Conservation (phyloP, 2,113 vertebrate genomes). For the Macheiramphus alcinus region DNA sequence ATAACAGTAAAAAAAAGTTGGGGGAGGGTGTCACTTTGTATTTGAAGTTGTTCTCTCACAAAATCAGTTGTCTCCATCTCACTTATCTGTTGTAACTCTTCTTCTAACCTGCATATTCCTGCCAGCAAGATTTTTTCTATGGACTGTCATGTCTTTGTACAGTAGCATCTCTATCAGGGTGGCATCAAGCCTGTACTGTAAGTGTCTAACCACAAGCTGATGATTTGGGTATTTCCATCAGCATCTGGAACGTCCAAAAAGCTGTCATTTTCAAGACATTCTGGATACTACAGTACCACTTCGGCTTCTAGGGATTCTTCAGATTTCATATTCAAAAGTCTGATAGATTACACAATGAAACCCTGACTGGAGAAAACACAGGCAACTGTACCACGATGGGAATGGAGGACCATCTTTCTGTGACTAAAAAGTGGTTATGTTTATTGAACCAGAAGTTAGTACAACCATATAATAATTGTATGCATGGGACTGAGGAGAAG, state of each 20-base stretch:
- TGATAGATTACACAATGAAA: not conserved
- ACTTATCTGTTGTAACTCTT: not conserved
- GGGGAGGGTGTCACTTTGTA: not conserved
- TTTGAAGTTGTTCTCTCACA: not conserved
- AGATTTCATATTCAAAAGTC: not conserved
- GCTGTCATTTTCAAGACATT: not conserved
- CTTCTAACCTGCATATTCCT: not conserved
- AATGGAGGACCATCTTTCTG: not conserved
- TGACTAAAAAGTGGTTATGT: not conserved
- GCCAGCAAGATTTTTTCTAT: not conserved
- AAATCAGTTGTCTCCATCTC: not conserved
- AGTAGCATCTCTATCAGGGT: not conserved
- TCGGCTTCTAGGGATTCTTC: not conserved
- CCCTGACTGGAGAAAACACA: not conserved
- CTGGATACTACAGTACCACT: not conserved
- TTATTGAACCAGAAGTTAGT: not conserved
- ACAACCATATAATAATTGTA: not conserved
- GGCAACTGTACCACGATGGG: not conserved
- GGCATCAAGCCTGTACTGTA: not conserved
- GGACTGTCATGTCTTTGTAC: not conserved
- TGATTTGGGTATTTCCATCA: not conserved
- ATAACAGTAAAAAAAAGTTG: not conserved
- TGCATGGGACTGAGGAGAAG: not conserved
- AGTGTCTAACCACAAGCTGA: not conserved
- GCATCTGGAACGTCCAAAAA: not conserved